A percentile compares a stretch with the other conserved stretches of the same genome.
phyloP scores from a whole-genome alignment of 2,797 vertebrate genomes.

The Dipus sagitta region DNA sequence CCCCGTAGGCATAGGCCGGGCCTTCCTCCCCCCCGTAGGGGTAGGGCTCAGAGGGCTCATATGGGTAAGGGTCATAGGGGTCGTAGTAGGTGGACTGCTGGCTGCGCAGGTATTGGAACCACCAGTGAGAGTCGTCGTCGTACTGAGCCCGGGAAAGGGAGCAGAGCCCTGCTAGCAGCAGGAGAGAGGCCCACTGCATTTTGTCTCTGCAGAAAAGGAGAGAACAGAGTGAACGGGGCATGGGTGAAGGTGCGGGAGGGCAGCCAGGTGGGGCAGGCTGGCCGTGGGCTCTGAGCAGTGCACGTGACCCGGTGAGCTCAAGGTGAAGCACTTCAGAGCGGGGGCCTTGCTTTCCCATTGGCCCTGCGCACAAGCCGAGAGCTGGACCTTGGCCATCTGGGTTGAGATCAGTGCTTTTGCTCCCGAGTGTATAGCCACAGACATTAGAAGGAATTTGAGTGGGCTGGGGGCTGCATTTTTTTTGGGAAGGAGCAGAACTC shows the following conservation, averaged over 20 bases:
- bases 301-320: not conserved
- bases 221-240: slow-evolving; percentile 1
- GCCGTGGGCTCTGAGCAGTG: not conserved
- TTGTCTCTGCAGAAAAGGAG: slow-evolving; percentile 71
- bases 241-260: not conserved
- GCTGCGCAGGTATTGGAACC: slow-evolving; percentile 90
- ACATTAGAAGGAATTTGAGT: not conserved
- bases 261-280: not conserved
- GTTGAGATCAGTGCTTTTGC: not conserved
- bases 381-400: not conserved
- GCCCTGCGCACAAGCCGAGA: not conserved
- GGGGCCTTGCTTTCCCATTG: not conserved
- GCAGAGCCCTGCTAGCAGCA: slow-evolving; percentile 87
- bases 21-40: slow-evolving; percentile 86
- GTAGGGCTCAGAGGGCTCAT: slow-evolving; percentile 87
- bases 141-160: slow-evolving; percentile 88
- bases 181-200: slow-evolving; percentile 90
- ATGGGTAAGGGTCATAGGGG: slow-evolving; percentile 87
- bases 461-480: not conserved
- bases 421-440: not conserved
- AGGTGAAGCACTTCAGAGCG: not conserved
- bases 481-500: not conserved
- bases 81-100: slow-evolving; percentile 87
- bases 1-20: slow-evolving; percentile 83
- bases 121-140: slow-evolving; percentile 90